Base-by-base conservation (phyloP, 2,797 vertebrate genomes). In the Parotocinclus haroldoi region DNA sequence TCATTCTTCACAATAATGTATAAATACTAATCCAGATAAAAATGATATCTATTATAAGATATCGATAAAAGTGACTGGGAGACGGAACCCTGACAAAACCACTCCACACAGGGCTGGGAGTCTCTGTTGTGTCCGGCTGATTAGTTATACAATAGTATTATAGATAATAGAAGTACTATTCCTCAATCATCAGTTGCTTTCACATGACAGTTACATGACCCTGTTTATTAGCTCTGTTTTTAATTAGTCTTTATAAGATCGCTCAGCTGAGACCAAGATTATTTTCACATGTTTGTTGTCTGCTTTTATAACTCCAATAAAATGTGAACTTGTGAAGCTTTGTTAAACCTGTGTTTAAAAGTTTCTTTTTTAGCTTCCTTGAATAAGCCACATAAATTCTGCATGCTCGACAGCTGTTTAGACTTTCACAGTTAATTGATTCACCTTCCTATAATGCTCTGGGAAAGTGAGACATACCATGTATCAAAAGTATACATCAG, bases 351-450 rank as follows among this genome's bases (percentile, higher is more conserved):
- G 19, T 69, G 60, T 72, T 74, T 68, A 63, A 76, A 78, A 81
- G 63, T 69, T 66, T 67, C 70, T 49, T 62, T 17, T 57, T 42
- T 16, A 19, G 51, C 49, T 57, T 27, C 11, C 58, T 66, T 11
- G 42, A 52, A 70, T 58, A 76, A 63, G 9, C 53, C 54, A 48
- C 58, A 52, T 58, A 49, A 73, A 71, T 73, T 75, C 54, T 62
- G 66, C 52, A 66, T 65, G 71, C 58, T 59, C 73, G 11, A 73
- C 81, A 80, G 80, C 80, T 62, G 72, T 70, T 80, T 81, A 75
- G 78, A 76, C 69, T 80, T 84, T 84, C 72, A 84, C 72, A 81
- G 75, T 69, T 82, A 83, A 87, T 86, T 86, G 79, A 74, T 69
- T 18, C 78, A 81, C 74, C 70, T 82, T 79, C 72, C 72, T 72